Evolutionary conservation across 2,888 invertebrate genomes (phyloP), one percentile per base, ranked within the genome.

Genomic region (Tromatobia lineatoria): DNA sequence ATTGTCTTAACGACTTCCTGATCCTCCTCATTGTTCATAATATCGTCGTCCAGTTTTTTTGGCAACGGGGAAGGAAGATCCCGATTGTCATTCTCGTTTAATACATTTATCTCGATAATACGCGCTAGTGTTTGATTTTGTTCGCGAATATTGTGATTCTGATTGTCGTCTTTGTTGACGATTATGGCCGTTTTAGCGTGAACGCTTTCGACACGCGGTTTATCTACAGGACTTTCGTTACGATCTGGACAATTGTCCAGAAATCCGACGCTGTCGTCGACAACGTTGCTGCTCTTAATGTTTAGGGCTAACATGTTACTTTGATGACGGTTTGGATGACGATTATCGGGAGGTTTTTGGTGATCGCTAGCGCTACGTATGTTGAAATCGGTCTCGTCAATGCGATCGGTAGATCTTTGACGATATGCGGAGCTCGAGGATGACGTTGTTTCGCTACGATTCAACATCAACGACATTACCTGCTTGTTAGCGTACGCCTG

Each of bases 171-270:
- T 94, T 94, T 18, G 94, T 75, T 29, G 80, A 78, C 18, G 85
- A 82, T 20, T 73, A 81, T 59, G 0, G 34, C 11, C 75, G 83
- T 54, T 80, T 81, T 50, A 77, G 76, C 64, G 78, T 70, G 54
- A 75, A 78, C 57, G 77, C 82, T 54, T 57, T 80, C 47, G 84
- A 79, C 18, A 84, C 80, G 57, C 84, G 86, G 20, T 80, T 82
- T 85, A 94, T 94, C 88, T 94, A 91, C 67, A 18, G 64, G 34
- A 45, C 64, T 76, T 95, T 95, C 0, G 95, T 94, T 77, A 95
- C 95, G 77, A 95, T 95, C 80, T 94, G 92, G 82, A 95, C 94
- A 0, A 95, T 95, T 82, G 95, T 95, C 1, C 94, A 93, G 94
- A 94, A 11, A 94, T 94, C 89, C 94, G 94, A 86, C 94, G 75